These are phyloP conservation scores for Leptocoma aspasia DNA, from an alignment of 2,113 vertebrate species.

Conservation along the genomic window DNA sequence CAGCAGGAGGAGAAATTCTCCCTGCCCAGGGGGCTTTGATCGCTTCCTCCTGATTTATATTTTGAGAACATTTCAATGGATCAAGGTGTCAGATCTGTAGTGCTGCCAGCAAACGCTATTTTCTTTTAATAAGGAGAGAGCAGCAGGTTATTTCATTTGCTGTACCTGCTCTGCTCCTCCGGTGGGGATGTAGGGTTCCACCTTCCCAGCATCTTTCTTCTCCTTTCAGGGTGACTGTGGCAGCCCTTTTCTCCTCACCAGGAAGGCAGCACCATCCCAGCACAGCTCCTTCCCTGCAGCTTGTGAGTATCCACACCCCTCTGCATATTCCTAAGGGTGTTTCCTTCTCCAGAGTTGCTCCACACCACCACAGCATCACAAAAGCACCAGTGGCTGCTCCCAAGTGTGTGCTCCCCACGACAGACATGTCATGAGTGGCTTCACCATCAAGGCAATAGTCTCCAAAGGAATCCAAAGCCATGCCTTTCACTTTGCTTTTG, in stretches of 20 bases:
- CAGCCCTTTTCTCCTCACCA: neutral
- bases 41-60: neutral
- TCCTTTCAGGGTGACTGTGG: neutral
- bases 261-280: neutral
- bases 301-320: neutral
- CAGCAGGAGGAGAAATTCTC: neutral
- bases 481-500: neutral
- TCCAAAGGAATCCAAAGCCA: neutral
- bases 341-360: neutral
- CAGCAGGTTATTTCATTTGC: neutral
- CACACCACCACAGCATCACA: rapidly evolving
- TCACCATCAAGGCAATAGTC: neutral
- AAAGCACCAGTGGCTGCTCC: neutral
- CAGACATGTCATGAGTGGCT: neutral
- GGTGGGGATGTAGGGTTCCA: neutral
- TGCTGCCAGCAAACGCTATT: constrained; percentile 3
- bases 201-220: neutral
- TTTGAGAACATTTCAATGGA: neutral
- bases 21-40: rapidly evolving
- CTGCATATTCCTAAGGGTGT: no score
- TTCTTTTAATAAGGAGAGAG: neutral
- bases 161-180: neutral
- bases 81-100: neutral
- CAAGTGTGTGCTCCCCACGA: rapidly evolving
- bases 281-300: neutral